Base-by-base conservation (phyloP, 2,888 invertebrate species). In the Punctoribates punctum region DNA sequence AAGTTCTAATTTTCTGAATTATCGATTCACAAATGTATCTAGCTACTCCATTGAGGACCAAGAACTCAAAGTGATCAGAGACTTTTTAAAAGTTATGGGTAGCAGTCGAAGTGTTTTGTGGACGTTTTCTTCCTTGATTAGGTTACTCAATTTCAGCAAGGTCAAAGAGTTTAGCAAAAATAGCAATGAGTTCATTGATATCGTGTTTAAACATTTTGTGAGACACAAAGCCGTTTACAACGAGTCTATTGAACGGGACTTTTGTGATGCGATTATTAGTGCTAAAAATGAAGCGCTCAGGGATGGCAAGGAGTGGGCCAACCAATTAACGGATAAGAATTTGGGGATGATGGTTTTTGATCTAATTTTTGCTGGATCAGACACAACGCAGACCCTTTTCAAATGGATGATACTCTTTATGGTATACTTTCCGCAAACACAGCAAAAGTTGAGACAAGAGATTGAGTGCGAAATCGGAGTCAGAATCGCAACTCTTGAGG, bases 391-490 rank as follows among this genome's bases (percentile, higher is more conserved):
- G 13, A 9, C 8, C 5, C 20, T 42, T 15, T 23, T 72, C n/a
- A 0, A 15, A 25, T 72, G 72, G 72, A 5, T 23, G 1, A 9
- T 72, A 8, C n/a, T 72, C 11, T 38, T 46, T 11, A 11, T 34
- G 15, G 1, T n/a, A 20, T 46, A 72, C 23, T 72, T 23, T 72
- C 72, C 72, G 3, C 5, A 72, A 15, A 38, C 38, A 1, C 38
- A 72, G 13, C 13, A 42, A 23, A 42, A 48, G 3, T 46, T 72
- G 25, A 42, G 42, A 48, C 38, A 48, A 72, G 72, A 72, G 29
- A 48, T 72, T 20, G 72, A 72, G 23, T 42, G 20, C 3, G 13
- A 46, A 72, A 48, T 72, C n/a, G 72, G 72, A 23, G 72, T 38
- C n/a, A n/a, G 46, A 23, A 23, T 46, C 1, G 23, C 72, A 20